Conservation (phyloP, 2,113 vertebrate genomes). For the Chunga burmeisteri region DNA sequence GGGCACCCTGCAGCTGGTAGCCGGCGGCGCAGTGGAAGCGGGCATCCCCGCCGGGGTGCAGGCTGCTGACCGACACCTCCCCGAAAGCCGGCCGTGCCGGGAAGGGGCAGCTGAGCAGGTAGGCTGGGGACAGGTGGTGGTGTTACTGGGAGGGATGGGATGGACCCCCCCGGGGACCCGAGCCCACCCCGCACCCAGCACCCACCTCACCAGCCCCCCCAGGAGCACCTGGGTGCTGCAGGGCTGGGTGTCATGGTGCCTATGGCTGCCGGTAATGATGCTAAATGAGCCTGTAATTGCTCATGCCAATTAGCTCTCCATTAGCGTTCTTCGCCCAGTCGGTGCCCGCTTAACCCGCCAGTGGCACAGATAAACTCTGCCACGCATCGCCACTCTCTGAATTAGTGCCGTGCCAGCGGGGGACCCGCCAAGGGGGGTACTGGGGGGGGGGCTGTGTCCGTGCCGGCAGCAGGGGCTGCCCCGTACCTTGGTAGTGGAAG, state of each 20-base stretch:
- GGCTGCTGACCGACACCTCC: slow-evolving; percentile 88
- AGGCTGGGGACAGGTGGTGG: slow-evolving; percentile 68
- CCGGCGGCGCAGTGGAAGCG: slow-evolving; percentile 86
- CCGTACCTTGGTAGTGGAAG: slow-evolving; percentile 89
- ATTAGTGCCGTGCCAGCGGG: background rate
- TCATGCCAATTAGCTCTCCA: slow-evolving; percentile 60
- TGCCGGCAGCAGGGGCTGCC: rapidly evolving
- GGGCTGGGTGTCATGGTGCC: background rate
- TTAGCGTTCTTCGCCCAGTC: background rate
- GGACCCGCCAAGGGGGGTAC: background rate
- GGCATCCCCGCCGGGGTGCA: slow-evolving; percentile 87
- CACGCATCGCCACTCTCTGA: background rate
- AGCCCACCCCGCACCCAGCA: background rate
- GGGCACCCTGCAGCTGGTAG: slow-evolving; percentile 85
- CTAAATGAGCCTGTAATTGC: slow-evolving; percentile 49
- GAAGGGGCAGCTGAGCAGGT: slow-evolving; percentile 88
- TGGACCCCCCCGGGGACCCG: rapidly evolving
- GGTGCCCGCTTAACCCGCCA: slow-evolving; percentile 37
- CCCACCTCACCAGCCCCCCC: background rate
- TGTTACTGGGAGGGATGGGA: background rate
- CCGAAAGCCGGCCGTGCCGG: slow-evolving; percentile 83
- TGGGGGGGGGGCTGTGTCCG: background rate
- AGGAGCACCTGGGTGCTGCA: background rate
- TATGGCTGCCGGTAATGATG: background rate
- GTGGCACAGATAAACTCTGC: background rate